Conservation (phyloP, 2,797 vertebrate genomes). For the Leuciscus waleckii region DNA sequence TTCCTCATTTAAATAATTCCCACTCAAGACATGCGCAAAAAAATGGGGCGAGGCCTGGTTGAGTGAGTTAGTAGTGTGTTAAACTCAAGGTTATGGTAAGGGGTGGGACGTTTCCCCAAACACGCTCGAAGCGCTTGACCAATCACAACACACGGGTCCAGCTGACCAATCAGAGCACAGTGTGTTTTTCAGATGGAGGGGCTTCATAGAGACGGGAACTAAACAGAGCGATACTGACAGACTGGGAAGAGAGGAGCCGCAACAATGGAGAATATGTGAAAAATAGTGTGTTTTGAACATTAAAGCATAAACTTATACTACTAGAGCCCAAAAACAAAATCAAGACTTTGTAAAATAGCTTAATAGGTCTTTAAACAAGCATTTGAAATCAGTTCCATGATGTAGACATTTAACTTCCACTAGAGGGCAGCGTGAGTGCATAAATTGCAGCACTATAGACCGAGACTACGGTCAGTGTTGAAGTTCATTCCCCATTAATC, state of each 20-base stretch:
- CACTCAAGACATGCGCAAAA: neutral
- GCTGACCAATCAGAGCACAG: too few species aligned
- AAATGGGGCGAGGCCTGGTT: neutral
- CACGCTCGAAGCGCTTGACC: too few species aligned
- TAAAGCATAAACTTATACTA: neutral
- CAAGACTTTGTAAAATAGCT: neutral
- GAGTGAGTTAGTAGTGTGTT: neutral
- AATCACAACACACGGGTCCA: too few species aligned
- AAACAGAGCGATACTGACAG: too few species aligned
- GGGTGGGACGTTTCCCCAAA: too few species aligned
- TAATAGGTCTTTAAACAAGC: neutral
- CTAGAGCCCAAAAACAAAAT: neutral
- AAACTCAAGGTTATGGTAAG: too few species aligned
- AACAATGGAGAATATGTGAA: too few species aligned
- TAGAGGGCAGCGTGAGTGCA: slow-evolving; percentile 12
- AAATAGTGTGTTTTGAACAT: neutral
- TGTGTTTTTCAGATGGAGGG: too few species aligned
- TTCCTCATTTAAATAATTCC: neutral
- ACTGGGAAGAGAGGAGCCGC: too few species aligned
- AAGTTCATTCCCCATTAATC: neutral
- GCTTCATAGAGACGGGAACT: too few species aligned
- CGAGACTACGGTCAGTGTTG: neutral
- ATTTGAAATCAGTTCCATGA: neutral
- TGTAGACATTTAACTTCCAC: neutral
- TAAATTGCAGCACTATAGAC: neutral